phyloP scores from a whole-genome alignment of 2,888 invertebrate species.

The Pheosia gnoma region DNA sequence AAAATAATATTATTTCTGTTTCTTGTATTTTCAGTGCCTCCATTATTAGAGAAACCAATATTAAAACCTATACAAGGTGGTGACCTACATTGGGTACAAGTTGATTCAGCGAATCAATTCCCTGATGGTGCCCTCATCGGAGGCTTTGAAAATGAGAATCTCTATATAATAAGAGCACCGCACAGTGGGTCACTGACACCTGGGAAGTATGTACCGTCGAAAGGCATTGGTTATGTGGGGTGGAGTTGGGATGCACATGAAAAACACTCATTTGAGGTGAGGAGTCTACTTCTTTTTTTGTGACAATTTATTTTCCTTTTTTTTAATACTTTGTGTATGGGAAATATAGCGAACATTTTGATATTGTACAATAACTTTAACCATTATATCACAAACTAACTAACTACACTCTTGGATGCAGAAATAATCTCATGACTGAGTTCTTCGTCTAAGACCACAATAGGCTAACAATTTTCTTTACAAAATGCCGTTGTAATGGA shows the following conservation, averaged over 20 bases:
- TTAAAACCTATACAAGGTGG: conserved; percentile 60
- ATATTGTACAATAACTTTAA: too few relatives aligned
- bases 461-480: too few relatives aligned
- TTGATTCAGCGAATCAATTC: conserved; percentile 77
- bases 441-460: too few relatives aligned
- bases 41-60: conserved; percentile 33
- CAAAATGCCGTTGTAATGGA: too few relatives aligned
- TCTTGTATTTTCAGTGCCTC: conserved; percentile 44
- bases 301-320: too few relatives aligned
- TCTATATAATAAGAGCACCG: conserved; percentile 87
- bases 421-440: too few relatives aligned
- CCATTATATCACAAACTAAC: too few relatives aligned
- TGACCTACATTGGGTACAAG: conserved; percentile 85
- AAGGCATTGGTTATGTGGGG: conserved; percentile 87
- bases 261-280: conserved; percentile 87
- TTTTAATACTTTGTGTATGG: too few relatives aligned
- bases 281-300: conserved; percentile 4
- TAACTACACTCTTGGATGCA: too few relatives aligned
- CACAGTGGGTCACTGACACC: conserved; percentile 91
- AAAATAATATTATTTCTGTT: too few relatives aligned
- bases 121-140: conserved; percentile 89
- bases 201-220: conserved; percentile 89
- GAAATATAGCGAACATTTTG: too few relatives aligned
- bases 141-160: conserved; percentile 85
- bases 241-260: conserved; percentile 91